Evolutionary conservation across 2,113 vertebrate species (phyloP), one percentile per base, ranked within the genome.

Genomic region (Nerophis ophidion): DNA sequence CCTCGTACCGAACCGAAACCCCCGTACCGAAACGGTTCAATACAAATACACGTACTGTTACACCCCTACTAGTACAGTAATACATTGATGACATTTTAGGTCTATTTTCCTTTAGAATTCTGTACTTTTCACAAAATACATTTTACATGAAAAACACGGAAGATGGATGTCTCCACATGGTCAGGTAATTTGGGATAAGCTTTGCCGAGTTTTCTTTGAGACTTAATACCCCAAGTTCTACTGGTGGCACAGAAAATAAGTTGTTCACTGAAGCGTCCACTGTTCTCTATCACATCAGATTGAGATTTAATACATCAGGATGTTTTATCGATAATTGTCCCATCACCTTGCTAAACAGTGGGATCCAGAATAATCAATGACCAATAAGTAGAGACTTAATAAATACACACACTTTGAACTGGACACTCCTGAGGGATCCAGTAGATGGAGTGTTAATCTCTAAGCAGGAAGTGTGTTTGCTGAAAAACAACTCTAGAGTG

Each of bases 281-380:
- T 47, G 48, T 40, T 40, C 38, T 40, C 0, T 40, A 40, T 40
- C 38, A 40, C 7, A 50, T 19, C 48, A 50, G 48, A 50, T 12
- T 10, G 6, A 12, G 13, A 3, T 33, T 34, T 50, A 11, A 12
- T 26, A 26, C 17, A 26, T 50, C 10, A 34, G 13, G 19, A 26
- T 49, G 10, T 48, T 6, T 9, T 5, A 17, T 49, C 10, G 48
- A 49, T 45, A 48, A 48, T 6, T 48, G 48, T 16, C 55, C 61
- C 19, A 40, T 80, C 56, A 61, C 42, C 62, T 64, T 75, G 65
- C 73, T 75, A 61, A 84, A 76, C 74, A 74, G 53, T 54, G 64
- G 45, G 63, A 71, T 76, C 65, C 66, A 65, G 59, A 70, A 68
- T 77, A 70, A 70, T 78, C 74, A 68, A 71, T 67, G 58, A 52